Percentiles rank a stretch among this genome's conserved stretches.
Evolutionary conservation across 2,888 invertebrate genomes (phyloP).

Genomic region (Cheilosia scutellata): DNA sequence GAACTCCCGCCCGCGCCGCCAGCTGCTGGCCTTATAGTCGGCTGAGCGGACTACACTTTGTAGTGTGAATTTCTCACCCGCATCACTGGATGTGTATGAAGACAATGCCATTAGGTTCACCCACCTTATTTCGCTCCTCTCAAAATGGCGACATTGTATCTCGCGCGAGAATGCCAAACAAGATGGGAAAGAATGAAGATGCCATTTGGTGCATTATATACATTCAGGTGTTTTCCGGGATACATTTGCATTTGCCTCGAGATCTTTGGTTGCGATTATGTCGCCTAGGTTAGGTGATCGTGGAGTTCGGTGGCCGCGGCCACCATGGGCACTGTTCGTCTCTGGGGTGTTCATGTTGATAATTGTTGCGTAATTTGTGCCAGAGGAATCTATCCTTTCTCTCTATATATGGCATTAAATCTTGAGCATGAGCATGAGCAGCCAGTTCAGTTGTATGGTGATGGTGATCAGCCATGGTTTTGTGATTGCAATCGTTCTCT

Average conservation of each 20-base stretch:
- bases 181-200: constrained; percentile 61
- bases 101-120: constrained; percentile 71
- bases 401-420: constrained; percentile 3
- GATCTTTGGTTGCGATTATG: constrained; percentile 69
- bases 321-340: background rate
- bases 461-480: constrained; percentile 63
- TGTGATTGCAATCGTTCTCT: constrained; percentile 56
- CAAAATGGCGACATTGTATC: constrained; percentile 20
- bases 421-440: constrained; percentile 9
- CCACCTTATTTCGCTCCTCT: constrained; percentile 58
- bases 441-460: background rate
- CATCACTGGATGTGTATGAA: constrained; percentile 23
- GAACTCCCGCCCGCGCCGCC: background rate
- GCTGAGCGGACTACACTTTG: constrained; percentile 4
- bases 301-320: constrained; percentile 64
- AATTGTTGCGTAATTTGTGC: constrained; percentile 76
- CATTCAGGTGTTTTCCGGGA: constrained; percentile 71
- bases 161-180: background rate
- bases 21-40: no score
- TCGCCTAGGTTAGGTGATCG: constrained; percentile 60
- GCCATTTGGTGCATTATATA: constrained; percentile 66
- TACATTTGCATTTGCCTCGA: constrained; percentile 58
- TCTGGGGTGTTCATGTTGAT: constrained; percentile 67
- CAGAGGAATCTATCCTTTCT: constrained; percentile 45
- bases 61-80: constrained; percentile 73